Evolutionary conservation across 2,888 invertebrate genomes (phyloP).

Genomic region (Drosophila mimetica): DNA sequence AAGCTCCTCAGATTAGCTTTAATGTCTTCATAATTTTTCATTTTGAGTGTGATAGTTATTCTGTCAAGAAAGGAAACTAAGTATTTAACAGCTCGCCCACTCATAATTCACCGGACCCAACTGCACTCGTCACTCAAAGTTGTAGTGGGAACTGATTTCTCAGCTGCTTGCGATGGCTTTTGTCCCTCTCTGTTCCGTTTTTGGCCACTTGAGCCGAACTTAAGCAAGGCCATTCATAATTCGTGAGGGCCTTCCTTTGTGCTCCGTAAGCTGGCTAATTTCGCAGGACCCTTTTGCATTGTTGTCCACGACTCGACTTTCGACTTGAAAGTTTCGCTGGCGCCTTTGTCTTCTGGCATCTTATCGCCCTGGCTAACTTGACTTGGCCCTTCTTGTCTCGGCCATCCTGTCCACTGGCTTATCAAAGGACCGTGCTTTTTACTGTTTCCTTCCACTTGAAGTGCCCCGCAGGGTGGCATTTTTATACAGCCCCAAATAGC

Average conservation of each 20-base stretch:
- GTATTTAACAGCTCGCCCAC: conserved; percentile 12
- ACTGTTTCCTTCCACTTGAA: conserved; percentile 40
- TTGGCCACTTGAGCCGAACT: conserved; percentile 37
- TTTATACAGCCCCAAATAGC: conserved; percentile 12
- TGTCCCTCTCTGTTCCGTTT: conserved; percentile 9
- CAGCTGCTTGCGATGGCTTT: conserved; percentile 20
- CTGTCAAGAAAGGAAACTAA: conserved; percentile 5
- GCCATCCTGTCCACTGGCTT: conserved; percentile 55
- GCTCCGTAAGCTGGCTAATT: conserved; percentile 54
- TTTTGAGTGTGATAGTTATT: background rate
- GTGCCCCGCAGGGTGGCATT: conserved; percentile 55
- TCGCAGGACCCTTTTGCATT: conserved; percentile 26
- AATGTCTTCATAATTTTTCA: background rate
- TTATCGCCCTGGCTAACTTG: conserved; percentile 23
- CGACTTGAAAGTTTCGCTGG: conserved; percentile 25
- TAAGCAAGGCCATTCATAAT: conserved; percentile 44
- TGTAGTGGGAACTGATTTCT: conserved; percentile 18
- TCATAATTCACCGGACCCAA: conserved; percentile 10
- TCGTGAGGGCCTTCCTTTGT: conserved; percentile 47
- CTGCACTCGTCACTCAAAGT: conserved; percentile 6
- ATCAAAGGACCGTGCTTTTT: conserved; percentile 47
- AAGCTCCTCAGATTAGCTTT: background rate
- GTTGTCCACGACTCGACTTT: conserved; percentile 35
- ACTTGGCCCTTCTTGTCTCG: conserved; percentile 24
- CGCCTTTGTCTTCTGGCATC: conserved; percentile 40